Evolutionary conservation across 2,797 vertebrate genomes (phyloP), one percentile per base, ranked within the genome.

Genomic region (Numenius phaeopus): DNA sequence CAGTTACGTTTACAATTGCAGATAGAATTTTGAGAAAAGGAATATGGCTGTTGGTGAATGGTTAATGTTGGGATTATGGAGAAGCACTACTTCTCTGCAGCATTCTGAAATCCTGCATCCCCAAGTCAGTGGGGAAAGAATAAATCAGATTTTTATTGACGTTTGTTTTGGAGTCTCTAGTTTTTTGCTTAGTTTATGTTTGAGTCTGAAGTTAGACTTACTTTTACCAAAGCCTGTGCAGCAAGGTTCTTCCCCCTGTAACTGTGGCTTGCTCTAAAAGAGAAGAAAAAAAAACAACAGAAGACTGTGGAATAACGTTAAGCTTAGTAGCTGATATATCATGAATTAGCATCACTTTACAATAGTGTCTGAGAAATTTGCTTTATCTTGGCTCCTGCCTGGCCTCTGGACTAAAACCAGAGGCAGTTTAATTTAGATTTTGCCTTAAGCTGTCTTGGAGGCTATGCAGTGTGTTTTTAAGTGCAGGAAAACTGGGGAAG

Each of bases 271-370:
- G 6, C 6, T 73, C 23, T 80, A 83, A 72, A 91, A 76, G 5
- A 79, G 7, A 47, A 75, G 7, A 4, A 8, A 16, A 59, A 65
- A 61, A 20, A 7, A 7, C 13, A 34, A 17, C 22, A 72, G 26
- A 62, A 87, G 3, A 9, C 24, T 61, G 24, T 39, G 37, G 37
- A 72, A 15, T 27, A 69, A 78, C 3, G 8, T 29, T 65, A 55
- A 89, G 10, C 7, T 79, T 55, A 77, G 24, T 19, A 73, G 47
- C 23, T 20, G 3, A 7, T 0, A 0, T 66, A 26, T 55, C 9
- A 59, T 44, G n/a, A 85, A 47, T 89, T 73, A 87, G 2, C 15
- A 54, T 77, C 39, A 73, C 23, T 5, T 87, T 70, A 61, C 2
- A 66, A 26, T 4, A 66, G 2, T 15, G 12, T 55, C 47, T 77